Base-by-base conservation (phyloP, 2,113 vertebrate species). In the Corythornis madagascariensis region DNA sequence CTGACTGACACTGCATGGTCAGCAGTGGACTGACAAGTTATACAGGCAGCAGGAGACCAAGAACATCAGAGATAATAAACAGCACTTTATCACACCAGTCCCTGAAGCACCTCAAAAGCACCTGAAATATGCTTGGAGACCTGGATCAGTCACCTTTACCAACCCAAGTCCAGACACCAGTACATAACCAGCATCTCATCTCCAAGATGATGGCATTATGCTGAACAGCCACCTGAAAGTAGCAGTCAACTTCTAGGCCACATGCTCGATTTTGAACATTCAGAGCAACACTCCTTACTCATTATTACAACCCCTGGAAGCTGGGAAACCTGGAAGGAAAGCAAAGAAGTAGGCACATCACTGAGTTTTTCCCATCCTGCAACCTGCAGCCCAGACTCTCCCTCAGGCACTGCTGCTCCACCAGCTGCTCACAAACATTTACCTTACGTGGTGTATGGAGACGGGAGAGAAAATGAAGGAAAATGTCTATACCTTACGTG, bases 401-500 rank as follows among this genome's bases (percentile, higher is more conserved):
- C 33, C 19, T 81, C 52, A 43, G 0, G 0, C 6, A 21, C 3
- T 6, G 5, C 19, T 29, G 35, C 28, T 56, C 38, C n/a, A 77
- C 3, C 43, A 6, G 6, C 16, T 63, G 28, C 20, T 77, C 33
- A 47, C 10, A 33, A 60, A 72, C 4, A 35, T 61, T 83, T 42
- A 66, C 33, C 6, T 76, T 31, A 33, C 19, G 11, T 31, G 5
- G 14, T 33, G 0, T 45, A 52, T 19, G 13, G 38, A 8, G 25
- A 52, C 13, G 6, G 25, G 29, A 81, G 15, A 83, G 15, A 59
- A 52, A 24, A 71, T 26, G 20, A 83, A 81, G 31, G 28, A 63
- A 76, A 45, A 76, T 56, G 35, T 48, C 65, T 86, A 43, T 22
- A 11, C 31, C 26, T 70, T 66, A 48, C 18, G 65, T 86, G 5